Percentiles rank a stretch among this genome's conserved stretches.
Conservation (phyloP, 2,113 vertebrate species). For the Oriolus oriolus region DNA sequence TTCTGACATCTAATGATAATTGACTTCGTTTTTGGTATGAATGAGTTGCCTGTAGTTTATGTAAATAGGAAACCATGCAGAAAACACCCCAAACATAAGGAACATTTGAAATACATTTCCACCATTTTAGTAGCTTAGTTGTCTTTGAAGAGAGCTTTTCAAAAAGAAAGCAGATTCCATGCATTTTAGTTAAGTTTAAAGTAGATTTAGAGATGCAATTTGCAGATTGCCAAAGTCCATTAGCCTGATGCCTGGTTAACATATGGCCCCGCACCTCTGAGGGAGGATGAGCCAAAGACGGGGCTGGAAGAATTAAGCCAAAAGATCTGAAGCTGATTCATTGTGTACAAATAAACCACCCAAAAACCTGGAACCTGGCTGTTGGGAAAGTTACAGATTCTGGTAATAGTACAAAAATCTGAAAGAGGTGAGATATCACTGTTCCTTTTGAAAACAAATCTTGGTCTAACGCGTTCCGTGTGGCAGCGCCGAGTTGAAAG, state of each 20-base stretch:
- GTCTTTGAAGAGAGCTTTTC: background rate
- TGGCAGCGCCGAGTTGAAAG: background rate
- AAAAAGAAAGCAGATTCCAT: background rate
- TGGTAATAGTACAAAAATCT: background rate
- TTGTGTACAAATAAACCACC: background rate
- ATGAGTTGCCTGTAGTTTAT: background rate
- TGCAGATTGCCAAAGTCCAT: slow-evolving; percentile 43
- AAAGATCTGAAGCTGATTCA: background rate
- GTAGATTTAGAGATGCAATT: slow-evolving; percentile 26
- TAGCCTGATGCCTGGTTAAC: slow-evolving; percentile 26
- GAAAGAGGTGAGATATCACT: background rate
- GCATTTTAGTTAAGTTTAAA: background rate
- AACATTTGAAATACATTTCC: background rate
- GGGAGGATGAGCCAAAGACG: background rate
- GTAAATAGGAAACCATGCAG: background rate
- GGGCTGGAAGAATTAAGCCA: background rate
- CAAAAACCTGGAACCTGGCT: background rate
- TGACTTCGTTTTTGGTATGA: background rate
- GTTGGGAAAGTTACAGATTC: background rate
- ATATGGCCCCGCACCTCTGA: background rate
- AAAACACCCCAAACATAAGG: background rate
- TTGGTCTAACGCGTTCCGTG: background rate
- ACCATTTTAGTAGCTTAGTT: background rate
- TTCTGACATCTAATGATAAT: background rate
- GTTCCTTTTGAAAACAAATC: background rate